These are phyloP conservation scores for Trichopoda pennipes DNA, from an alignment of 2,888 invertebrate genomes.

Conservation along the genomic window DNA sequence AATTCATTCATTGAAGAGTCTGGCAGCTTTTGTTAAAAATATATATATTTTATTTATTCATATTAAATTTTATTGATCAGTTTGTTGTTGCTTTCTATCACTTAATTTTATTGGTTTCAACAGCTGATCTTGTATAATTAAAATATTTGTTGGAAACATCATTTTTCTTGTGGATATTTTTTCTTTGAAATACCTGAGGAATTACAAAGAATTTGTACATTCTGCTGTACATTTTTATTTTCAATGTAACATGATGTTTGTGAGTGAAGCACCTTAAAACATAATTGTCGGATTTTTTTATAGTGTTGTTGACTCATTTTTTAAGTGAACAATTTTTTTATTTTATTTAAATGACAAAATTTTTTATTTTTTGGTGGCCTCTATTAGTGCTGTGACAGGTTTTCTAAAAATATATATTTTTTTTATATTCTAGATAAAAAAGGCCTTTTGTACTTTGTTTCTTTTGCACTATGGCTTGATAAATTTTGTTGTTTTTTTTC, in stretches of 20 bases:
- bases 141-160: constrained; percentile 18
- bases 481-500: constrained; percentile 21
- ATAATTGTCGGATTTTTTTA: constrained; percentile 43
- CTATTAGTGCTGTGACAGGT: constrained; percentile 49
- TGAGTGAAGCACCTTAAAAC: constrained; percentile 48
- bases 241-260: constrained; percentile 21
- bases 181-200: constrained; percentile 33
- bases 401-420: constrained; percentile 15
- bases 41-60: constrained; percentile 32
- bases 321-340: not conserved
- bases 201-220: not conserved
- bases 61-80: constrained; percentile 16
- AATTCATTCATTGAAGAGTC: not conserved
- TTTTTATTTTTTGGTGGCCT: constrained; percentile 4
- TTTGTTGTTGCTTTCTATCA: constrained; percentile 34
- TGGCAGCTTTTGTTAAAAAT: not conserved
- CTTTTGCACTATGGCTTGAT: constrained; percentile 35
- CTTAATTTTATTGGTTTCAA: constrained; percentile 37
- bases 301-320: constrained; percentile 66
- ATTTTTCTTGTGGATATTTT: constrained; percentile 5
- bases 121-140: constrained; percentile 52
- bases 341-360: constrained; percentile 21
- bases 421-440: constrained; percentile 30
- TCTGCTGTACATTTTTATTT: constrained; percentile 4
- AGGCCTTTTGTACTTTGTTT: constrained; percentile 15